phyloP scores from a whole-genome alignment of 2,113 vertebrate species.

The Plestiodon gilberti region DNA sequence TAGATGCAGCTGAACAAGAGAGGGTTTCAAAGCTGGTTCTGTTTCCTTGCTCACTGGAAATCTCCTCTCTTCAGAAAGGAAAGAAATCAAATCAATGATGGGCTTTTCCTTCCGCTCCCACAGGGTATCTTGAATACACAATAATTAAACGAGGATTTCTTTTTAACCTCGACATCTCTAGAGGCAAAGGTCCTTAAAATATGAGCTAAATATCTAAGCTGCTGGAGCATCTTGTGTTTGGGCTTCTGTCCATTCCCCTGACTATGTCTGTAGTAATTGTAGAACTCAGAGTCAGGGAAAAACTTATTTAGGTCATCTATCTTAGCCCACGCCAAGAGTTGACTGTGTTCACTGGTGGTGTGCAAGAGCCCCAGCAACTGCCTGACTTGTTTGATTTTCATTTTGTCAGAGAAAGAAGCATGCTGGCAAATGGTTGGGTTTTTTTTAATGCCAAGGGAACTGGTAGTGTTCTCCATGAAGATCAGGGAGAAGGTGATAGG shows the following conservation, averaged over 20 bases:
- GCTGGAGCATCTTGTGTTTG: background rate
- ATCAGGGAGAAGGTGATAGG: background rate
- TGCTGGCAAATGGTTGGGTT: slow-evolving; percentile 39
- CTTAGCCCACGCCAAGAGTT: slow-evolving; percentile 29
- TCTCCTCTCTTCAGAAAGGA: background rate
- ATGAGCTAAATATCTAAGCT: slow-evolving; percentile 9
- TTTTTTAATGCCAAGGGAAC: slow-evolving; percentile 16
- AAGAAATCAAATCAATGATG: slow-evolving; percentile 17
- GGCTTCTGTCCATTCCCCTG: slow-evolving; percentile 7
- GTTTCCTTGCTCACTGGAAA: background rate
- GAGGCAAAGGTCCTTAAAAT: slow-evolving; percentile 35
- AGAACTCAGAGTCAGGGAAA: slow-evolving; percentile 10
- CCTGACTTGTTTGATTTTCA: slow-evolving; percentile 46
- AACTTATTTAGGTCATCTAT: slow-evolving; percentile 33
- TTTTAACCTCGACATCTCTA: background rate
- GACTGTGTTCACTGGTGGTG: slow-evolving; percentile 42
- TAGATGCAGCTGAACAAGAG: background rate
- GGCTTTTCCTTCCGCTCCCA: slow-evolving; percentile 8
- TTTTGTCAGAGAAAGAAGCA: slow-evolving; percentile 45
- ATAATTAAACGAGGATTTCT: slow-evolving; percentile 17
- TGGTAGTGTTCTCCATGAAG: slow-evolving; percentile 46
- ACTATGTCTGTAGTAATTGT: slow-evolving; percentile 30
- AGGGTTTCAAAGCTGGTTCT: background rate
- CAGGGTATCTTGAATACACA: background rate
- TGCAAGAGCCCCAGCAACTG: slow-evolving; percentile 47